Conservation (phyloP, 2,797 vertebrate species). For the Pygocentrus nattereri region DNA sequence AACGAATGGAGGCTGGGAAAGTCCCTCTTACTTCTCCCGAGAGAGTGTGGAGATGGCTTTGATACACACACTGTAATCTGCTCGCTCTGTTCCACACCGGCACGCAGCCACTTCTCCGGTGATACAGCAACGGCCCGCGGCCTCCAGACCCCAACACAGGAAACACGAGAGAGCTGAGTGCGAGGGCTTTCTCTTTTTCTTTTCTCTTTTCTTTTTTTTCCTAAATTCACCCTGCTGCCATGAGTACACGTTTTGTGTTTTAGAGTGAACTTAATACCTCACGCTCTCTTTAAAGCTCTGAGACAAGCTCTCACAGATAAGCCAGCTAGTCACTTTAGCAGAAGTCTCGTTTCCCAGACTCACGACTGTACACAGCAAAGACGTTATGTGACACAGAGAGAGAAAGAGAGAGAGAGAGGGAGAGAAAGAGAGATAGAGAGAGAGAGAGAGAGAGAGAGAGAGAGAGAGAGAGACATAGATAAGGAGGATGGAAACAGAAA, state of each 20-base stretch:
- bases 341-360: constrained; percentile 41
- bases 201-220: constrained; percentile 19
- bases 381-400: neutral
- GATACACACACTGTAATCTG: constrained; percentile 56
- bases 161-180: constrained; percentile 51
- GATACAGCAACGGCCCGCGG: constrained; percentile 25
- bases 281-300: constrained; percentile 43
- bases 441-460: neutral
- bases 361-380: constrained; percentile 4
- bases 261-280: constrained; percentile 47
- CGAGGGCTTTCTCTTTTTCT: constrained; percentile 36
- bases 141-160: constrained; percentile 31
- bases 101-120: constrained; percentile 49
- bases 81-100: constrained; percentile 47
- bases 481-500: neutral
- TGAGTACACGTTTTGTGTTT: constrained; percentile 52
- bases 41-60: constrained; percentile 53
- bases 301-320: constrained; percentile 52
- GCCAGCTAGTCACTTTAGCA: constrained; percentile 40
- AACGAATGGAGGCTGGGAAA: constrained; percentile 41
- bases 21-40: constrained; percentile 43
- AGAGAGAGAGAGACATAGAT: neutral
- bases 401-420: neutral
- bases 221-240: constrained; percentile 19
- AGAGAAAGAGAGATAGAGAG: neutral